phyloP scores from a whole-genome alignment of 2,888 invertebrate species.

The Zonitis immaculata region DNA sequence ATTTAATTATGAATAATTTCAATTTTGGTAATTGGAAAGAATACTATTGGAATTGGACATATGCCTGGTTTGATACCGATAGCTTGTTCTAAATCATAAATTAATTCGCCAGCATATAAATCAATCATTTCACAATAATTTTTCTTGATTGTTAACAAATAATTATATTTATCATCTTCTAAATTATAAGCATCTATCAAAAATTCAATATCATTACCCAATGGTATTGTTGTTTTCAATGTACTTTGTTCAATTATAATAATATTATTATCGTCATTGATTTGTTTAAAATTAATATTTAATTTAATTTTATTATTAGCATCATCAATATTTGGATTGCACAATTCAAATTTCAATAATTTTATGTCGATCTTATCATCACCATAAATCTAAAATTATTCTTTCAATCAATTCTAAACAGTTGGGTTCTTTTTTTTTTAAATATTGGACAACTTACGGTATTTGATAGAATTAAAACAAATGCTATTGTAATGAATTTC shows the following conservation, averaged over 20 bases:
- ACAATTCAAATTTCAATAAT: constrained; percentile 20
- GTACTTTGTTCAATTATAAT: constrained; percentile 20
- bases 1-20: too few species aligned
- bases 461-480: background rate
- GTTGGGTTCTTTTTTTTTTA: too few species aligned
- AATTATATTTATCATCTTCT: constrained; percentile 25
- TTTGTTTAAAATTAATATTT: constrained; percentile 12
- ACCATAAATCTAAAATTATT: background rate
- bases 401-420: background rate
- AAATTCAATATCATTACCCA: constrained; percentile 21
- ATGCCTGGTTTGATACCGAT: constrained; percentile 24
- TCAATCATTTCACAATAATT: constrained; percentile 20
- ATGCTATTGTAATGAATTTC: background rate
- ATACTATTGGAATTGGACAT: constrained; percentile 18
- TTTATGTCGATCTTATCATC: constrained; percentile 7
- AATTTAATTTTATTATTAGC: constrained; percentile 19
- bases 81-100: constrained; percentile 24
- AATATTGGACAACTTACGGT: too few species aligned
- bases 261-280: constrained; percentile 18
- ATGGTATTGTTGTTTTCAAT: constrained; percentile 19
- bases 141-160: constrained; percentile 22
- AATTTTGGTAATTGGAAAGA: too few species aligned
- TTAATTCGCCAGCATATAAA: constrained; percentile 28
- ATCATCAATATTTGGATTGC: constrained; percentile 20
- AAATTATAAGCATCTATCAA: constrained; percentile 18